phyloP scores from a whole-genome alignment of 2,113 vertebrate species.

The Callorhinus ursinus region DNA sequence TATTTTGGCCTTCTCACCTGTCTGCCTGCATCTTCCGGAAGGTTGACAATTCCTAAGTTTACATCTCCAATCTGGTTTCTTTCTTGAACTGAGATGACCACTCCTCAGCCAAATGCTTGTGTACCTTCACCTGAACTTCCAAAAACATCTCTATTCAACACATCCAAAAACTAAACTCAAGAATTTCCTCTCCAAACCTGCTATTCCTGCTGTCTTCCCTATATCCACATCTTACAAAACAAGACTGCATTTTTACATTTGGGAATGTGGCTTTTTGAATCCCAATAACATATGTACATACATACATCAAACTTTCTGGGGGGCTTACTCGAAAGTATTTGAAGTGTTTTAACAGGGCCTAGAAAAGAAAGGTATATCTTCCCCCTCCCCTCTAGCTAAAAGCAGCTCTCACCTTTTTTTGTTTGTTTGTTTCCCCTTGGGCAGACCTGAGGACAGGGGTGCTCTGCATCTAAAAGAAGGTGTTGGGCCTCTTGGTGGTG shows the following conservation, averaged over 20 bases:
- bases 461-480: background rate
- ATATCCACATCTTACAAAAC: background rate
- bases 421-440: background rate
- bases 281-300: background rate
- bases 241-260: background rate
- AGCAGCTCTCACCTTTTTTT: background rate
- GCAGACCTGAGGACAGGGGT: background rate
- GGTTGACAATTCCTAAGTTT: background rate
- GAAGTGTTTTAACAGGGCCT: background rate
- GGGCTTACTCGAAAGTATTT: background rate
- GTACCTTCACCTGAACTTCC: background rate
- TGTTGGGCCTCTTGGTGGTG: background rate
- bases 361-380: background rate
- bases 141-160: background rate
- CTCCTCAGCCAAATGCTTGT: background rate
- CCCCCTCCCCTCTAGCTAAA: background rate
- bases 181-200: background rate
- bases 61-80: background rate
- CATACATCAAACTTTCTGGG: background rate
- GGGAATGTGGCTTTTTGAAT: background rate
- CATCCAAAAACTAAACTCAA: background rate
- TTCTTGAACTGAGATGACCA: background rate
- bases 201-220: background rate
- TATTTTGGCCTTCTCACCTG: background rate
- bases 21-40: background rate